Base-by-base conservation (phyloP, 1,140 invertebrate species). In the Leptinotarsa texana region DNA sequence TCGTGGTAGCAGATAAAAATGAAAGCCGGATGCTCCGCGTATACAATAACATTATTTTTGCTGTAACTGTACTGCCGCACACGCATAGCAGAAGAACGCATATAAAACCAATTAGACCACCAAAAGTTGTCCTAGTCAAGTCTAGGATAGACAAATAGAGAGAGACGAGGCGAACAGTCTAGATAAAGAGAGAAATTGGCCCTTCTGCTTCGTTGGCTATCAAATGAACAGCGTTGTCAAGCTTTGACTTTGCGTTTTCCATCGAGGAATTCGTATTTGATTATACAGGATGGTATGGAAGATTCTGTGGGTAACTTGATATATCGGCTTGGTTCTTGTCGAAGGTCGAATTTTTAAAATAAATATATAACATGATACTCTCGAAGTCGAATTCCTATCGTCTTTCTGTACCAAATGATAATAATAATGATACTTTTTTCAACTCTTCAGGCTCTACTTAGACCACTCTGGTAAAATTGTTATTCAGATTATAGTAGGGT, bases 91-190 rank as follows among this genome's bases (percentile, higher is more conserved):
- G 63, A 65, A 65, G 63, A 65, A 70, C 61, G 71, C 71, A 73
- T 73, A 73, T 69, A 74, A 22, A 66, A 74, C 72, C 68, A 78
- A 78, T 73, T 75, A 77, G 70, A 75, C 74, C 63, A 63, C 71
- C 61, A 63, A 73, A 70, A 73, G 74, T 78, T 78, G 77, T 74
- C 77, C 77, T 78, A 73, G 72, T 73, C 72, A 73, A 73, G 65
- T 67, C 72, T 73, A 78, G 77, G 57, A 73, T 73, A 78, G 74
- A 72, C 72, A 68, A 78, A 78, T 63, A 73, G 71, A 73, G n/a
- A 63, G 48, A 49, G 71, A 73, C n/a, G 47, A 62, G 61, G 21
- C 18, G 22, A 27, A 17, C 48, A 27, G 71, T 24, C 5, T 42
- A 73, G 63, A 69, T 22, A 69, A 42, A 69, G 51, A 73, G 47